Evolutionary conservation across 2,113 vertebrate species (phyloP), one percentile per base, ranked within the genome.

Genomic region (Hippoglossus stenolepis): DNA sequence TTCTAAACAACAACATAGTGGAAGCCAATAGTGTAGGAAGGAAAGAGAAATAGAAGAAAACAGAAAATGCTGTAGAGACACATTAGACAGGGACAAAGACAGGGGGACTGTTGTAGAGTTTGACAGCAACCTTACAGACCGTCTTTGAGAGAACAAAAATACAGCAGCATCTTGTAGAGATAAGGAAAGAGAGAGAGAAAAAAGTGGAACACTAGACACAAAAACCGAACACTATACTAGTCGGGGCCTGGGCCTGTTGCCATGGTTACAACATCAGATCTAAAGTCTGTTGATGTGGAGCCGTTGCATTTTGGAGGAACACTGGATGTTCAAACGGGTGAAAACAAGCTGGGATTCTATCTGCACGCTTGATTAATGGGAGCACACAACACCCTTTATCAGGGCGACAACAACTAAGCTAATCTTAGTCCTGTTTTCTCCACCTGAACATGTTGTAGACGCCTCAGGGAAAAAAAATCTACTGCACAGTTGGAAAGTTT

Each of bases 231-330:
- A 35, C 62, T n/a, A 31, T 24, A 51, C 23, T 51, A 57, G 66
- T 40, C 56, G 68, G 78, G 62, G 72, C 67, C 82, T 76, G 64
- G 63, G 81, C 68, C 57, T 56, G 92, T 94, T 94, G 77, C 90
- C 84, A 91, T 93, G 88, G 93, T 88, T 86, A 93, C 93, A 73
- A 68, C 70, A 85, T 90, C 74, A 80, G 65, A 81, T 82, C 78
- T 83, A 79, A 71, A 85, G 70, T 11, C 59, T 47, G 23, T 15
- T 63, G 56, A 79, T 80, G 45, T 15, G 40, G 40, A 70, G 79
- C 85, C 70, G 65, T 77, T 75, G 15, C 45, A 74, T n/a, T 31
- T 57, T 70, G 47, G 24, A 61, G 31, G 18, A 49, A 58, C 7
- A 2, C 28, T 69, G 61, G 31, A 59, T 54, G 47, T 61, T 51